A percentile compares a stretch with the other conserved stretches of the same genome.
These are phyloP conservation scores for Boleophthalmus pectinirostris DNA, from an alignment of 2,113 vertebrate species.

Conservation along the genomic window DNA sequence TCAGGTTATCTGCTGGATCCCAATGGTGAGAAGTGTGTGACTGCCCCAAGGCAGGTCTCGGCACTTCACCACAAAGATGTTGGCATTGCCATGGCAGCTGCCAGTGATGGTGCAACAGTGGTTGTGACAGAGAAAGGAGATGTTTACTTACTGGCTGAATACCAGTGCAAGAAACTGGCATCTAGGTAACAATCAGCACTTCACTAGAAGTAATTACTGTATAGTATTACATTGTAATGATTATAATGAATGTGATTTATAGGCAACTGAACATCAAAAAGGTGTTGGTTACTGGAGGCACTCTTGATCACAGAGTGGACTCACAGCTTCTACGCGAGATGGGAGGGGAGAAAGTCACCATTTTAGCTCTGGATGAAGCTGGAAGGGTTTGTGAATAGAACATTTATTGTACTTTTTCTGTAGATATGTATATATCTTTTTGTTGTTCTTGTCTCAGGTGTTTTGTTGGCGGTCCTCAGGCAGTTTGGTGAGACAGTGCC, in stretches of 20 bases:
- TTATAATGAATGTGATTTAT: conserved; percentile 4
- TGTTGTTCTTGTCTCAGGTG: conserved; percentile 77
- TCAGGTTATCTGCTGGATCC: conserved; percentile 92
- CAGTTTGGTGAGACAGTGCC: conserved; percentile 86
- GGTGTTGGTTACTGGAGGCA: conserved; percentile 89
- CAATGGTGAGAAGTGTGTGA: conserved; percentile 91
- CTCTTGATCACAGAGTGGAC: conserved; percentile 89
- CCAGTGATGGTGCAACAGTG: conserved; percentile 92
- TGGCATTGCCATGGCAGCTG: conserved; percentile 85
- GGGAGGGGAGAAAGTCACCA: conserved; percentile 84
- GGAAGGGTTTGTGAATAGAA: conserved; percentile 83
- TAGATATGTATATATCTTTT: background rate
- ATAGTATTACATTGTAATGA: background rate
- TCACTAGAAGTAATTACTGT: background rate
- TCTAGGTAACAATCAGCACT: conserved; percentile 80
- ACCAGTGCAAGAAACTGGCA: conserved; percentile 97
- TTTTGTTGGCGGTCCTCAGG: conserved; percentile 89
- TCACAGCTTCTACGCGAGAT: conserved; percentile 88
- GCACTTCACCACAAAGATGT: conserved; percentile 91
- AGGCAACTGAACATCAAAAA: conserved; percentile 96
- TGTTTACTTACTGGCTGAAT: conserved; percentile 90
- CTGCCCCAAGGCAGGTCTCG: conserved; percentile 89
- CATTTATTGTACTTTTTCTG: background rate
- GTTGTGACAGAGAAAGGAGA: conserved; percentile 92
- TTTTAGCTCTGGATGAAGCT: conserved; percentile 90